Percentiles rank a stretch among this genome's conserved stretches.
Evolutionary conservation across 2,888 invertebrate species (phyloP).

Genomic region (Apotomis capreana): DNA sequence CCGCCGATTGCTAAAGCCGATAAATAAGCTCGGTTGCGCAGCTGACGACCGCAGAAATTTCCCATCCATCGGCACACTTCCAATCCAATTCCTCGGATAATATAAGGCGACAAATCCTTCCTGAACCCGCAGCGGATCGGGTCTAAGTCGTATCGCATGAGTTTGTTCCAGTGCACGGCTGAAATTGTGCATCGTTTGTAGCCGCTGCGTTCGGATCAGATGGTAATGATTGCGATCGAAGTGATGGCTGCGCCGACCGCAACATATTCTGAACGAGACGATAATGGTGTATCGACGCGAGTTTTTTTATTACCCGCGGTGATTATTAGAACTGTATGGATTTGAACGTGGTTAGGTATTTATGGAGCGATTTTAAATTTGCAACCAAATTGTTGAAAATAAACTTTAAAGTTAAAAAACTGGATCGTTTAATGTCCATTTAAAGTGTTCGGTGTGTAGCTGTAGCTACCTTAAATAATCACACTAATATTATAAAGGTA

Average conservation of each 20-base stretch:
- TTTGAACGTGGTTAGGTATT: constrained; percentile 55
- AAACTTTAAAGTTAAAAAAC: constrained; percentile 19
- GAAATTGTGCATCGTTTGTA: constrained; percentile 61
- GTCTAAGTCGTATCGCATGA: constrained; percentile 54
- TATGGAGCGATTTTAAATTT: constrained; percentile 29
- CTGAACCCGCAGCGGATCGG: constrained; percentile 61
- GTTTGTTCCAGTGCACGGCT: constrained; percentile 59
- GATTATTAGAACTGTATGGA: constrained; percentile 63
- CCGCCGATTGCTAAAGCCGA: constrained; percentile 65
- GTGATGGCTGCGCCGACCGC: constrained; percentile 73
- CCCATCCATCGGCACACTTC: constrained; percentile 70
- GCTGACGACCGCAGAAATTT: constrained; percentile 75
- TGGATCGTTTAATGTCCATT: constrained; percentile 26
- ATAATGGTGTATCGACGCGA: constrained; percentile 69
- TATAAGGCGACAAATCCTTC: constrained; percentile 71
- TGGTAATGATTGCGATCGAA: constrained; percentile 74
- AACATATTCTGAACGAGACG: constrained; percentile 78
- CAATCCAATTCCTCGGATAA: constrained; percentile 70
- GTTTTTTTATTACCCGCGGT: constrained; percentile 70
- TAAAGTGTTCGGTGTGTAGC: too few species aligned
- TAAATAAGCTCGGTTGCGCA: constrained; percentile 73
- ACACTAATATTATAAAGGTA: too few species aligned
- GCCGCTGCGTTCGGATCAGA: constrained; percentile 60
- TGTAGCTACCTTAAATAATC: too few species aligned
- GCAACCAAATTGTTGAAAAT: constrained; percentile 4